These are phyloP conservation scores for Phalacrocorax pelagicus DNA, from an alignment of 2,113 vertebrate species.

Conservation along the genomic window DNA sequence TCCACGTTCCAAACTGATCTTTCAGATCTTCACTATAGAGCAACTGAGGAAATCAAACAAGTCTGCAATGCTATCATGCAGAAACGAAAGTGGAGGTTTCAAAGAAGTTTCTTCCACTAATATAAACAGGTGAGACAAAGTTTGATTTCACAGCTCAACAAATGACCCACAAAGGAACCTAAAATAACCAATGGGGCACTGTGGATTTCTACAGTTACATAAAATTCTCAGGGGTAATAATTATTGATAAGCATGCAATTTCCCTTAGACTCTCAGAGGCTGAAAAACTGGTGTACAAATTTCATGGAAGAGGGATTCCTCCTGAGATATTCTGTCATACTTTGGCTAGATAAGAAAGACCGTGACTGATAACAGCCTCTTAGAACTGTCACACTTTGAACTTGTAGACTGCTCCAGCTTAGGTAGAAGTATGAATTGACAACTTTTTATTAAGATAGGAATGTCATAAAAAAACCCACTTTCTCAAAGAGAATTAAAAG, in stretches of 20 bases:
- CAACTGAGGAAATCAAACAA: background rate
- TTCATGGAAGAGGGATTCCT: background rate
- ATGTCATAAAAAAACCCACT: background rate
- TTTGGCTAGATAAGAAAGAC: background rate
- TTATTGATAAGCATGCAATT: background rate
- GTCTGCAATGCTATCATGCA: rapidly evolving
- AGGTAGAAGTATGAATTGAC: background rate
- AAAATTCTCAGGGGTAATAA: background rate
- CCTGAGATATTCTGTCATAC: background rate
- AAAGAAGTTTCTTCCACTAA: background rate
- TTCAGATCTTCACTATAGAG: background rate
- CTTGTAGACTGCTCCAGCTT: background rate
- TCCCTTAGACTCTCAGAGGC: background rate
- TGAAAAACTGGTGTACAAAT: background rate
- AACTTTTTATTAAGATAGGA: background rate
- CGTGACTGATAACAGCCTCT: background rate
- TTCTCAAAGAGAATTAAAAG: background rate
- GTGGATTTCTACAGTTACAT: background rate
- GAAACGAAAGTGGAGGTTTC: background rate
- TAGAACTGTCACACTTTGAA: background rate
- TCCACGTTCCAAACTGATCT: background rate
- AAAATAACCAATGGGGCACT: background rate
- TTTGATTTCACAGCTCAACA: background rate
- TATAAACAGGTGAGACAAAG: background rate
- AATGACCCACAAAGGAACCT: background rate